These are phyloP conservation scores for Prunella fulvescens DNA, from an alignment of 2,113 vertebrate species.

Conservation along the genomic window DNA sequence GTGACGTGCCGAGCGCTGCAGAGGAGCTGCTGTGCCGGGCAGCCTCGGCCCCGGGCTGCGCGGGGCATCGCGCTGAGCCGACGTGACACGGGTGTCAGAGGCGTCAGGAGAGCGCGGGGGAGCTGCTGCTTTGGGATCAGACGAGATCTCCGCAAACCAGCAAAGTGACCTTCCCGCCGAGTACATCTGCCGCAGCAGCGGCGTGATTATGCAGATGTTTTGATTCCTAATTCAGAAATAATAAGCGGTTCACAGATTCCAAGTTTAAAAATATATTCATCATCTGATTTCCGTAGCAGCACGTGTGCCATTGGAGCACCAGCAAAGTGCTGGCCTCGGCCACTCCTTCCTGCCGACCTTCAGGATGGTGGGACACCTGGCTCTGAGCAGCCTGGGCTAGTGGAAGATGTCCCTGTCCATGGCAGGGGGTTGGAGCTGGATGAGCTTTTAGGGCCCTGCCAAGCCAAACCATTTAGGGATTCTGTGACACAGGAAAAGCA, in stretches of 20 bases:
- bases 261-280: conserved; percentile 75
- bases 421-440: background rate
- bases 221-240: conserved; percentile 75
- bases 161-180: conserved; percentile 40
- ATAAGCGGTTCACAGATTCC: conserved; percentile 66
- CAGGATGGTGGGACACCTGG: background rate
- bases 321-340: background rate
- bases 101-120: background rate
- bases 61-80: background rate
- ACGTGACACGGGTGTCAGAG: background rate
- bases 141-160: background rate
- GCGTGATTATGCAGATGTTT: conserved; percentile 62
- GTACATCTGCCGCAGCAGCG: conserved; percentile 47
- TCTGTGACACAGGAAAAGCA: background rate
- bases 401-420: background rate
- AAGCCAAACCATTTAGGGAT: background rate
- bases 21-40: background rate
- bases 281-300: conserved; percentile 51
- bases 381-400: background rate
- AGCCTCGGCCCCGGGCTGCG: background rate
- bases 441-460: background rate
- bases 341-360: background rate
- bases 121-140: background rate
- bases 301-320: background rate
- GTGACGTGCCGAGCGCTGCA: background rate